These are phyloP conservation scores for Philypnodon macrostomus DNA, from an alignment of 2,797 vertebrate species.

Conservation along the genomic window DNA sequence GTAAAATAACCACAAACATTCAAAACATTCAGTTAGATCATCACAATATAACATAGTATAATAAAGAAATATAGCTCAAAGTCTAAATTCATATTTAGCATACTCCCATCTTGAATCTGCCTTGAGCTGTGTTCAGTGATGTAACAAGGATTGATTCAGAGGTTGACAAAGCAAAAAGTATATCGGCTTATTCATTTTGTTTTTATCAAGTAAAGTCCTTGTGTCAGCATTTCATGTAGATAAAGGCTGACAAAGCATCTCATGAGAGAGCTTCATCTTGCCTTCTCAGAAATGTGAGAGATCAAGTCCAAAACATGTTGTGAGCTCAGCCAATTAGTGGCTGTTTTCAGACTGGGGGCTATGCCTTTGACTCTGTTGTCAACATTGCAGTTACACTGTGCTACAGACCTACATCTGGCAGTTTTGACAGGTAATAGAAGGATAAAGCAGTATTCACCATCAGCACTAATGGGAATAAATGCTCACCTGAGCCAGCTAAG, in stretches of 20 bases:
- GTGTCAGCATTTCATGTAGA: conserved; percentile 26
- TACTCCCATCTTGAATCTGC: too few species aligned
- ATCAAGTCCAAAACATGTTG: conserved; percentile 27
- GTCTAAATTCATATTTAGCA: too few species aligned
- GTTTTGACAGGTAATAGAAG: conserved; percentile 59
- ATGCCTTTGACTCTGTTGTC: conserved; percentile 52
- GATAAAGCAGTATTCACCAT: conserved; percentile 54
- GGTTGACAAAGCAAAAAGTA: conserved; percentile 5
- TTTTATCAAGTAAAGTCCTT: conserved; percentile 16
- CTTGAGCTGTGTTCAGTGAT: background rate
- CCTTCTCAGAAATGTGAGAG: conserved; percentile 29
- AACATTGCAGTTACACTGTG: conserved; percentile 38
- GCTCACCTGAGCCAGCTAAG: conserved; percentile 63
- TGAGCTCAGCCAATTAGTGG: conserved; percentile 44
- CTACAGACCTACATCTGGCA: conserved; percentile 63
- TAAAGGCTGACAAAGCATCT: conserved; percentile 32
- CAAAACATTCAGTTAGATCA: conserved; percentile 27
- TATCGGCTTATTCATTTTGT: conserved; percentile 20
- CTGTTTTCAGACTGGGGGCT: conserved; percentile 31
- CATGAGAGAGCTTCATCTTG: conserved; percentile 18
- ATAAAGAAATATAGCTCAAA: too few species aligned
- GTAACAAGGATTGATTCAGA: conserved; percentile 20
- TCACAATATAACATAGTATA: background rate
- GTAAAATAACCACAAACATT: conserved; percentile 32
- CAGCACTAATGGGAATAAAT: conserved; percentile 72